A percentile compares a stretch with the other conserved stretches of the same genome.
phyloP scores from a whole-genome alignment of 2,797 vertebrate species.

The Acrossocheilus wenchowensis region DNA sequence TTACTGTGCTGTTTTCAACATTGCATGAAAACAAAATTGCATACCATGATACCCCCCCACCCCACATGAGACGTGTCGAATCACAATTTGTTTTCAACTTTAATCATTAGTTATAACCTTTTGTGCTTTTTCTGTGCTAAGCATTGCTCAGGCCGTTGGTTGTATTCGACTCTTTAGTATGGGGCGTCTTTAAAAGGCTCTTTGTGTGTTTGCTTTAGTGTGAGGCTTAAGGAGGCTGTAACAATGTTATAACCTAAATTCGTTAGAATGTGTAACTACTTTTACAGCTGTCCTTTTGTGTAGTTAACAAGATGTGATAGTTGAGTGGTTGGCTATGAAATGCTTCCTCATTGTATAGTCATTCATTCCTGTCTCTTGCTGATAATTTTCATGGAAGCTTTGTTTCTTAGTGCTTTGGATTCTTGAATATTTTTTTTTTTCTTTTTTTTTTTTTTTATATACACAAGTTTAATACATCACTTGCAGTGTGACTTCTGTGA shows the following conservation, averaged over 20 bases:
- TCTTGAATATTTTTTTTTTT: neutral
- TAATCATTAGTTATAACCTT: neutral
- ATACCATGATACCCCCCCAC: conserved; percentile 12
- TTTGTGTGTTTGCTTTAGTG: neutral
- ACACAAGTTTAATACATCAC: neutral
- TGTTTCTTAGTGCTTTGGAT: conserved; percentile 5
- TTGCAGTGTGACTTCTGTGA: conserved; percentile 12
- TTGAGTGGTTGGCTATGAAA: neutral
- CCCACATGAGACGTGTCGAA: neutral
- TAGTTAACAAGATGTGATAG: neutral
- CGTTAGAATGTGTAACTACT: neutral
- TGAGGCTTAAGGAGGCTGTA: neutral
- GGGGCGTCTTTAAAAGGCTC: neutral
- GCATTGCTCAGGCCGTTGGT: neutral
- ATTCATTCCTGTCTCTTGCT: neutral
- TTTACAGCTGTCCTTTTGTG: neutral
- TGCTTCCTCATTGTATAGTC: conserved; percentile 41
- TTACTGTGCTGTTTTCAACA: conserved; percentile 35
- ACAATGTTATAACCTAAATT: neutral
- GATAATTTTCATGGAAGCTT: neutral
- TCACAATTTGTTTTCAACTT: neutral
- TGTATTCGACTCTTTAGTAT: neutral
- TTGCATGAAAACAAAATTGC: conserved; percentile 51
- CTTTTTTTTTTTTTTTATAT: neutral
- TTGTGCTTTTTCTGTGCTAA: neutral